Evolutionary conservation across 2,113 vertebrate species (phyloP).

Genomic region (Dermatemys mawii): DNA sequence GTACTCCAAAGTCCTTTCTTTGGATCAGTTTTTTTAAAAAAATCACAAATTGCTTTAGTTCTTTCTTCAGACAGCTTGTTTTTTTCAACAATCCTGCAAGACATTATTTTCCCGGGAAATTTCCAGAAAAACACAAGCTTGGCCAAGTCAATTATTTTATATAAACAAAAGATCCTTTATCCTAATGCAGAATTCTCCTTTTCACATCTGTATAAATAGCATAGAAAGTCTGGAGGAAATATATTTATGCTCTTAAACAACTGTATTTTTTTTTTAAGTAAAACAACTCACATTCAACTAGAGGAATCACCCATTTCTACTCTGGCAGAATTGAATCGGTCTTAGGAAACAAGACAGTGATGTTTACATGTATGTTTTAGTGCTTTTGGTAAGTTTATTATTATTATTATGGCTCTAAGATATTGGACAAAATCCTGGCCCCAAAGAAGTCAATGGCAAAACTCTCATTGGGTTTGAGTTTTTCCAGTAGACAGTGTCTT

Average conservation of each 20-base stretch:
- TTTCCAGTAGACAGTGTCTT: not conserved
- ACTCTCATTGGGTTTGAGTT: not conserved
- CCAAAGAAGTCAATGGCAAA: not conserved
- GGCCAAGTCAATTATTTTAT: not conserved
- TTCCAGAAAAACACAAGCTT: not conserved
- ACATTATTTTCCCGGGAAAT: constrained; percentile 5
- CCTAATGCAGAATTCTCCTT: not conserved
- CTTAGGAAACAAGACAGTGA: not conserved
- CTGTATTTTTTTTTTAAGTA: not conserved
- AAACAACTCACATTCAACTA: not conserved
- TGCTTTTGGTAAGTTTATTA: not conserved
- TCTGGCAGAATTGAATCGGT: not conserved
- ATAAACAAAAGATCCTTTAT: not conserved
- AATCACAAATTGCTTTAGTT: not conserved
- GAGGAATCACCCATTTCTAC: not conserved
- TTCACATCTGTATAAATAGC: not conserved
- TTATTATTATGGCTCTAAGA: not conserved
- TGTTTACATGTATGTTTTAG: not conserved
- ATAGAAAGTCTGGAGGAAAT: not conserved
- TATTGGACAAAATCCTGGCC: not conserved
- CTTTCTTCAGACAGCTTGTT: not conserved
- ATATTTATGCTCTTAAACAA: not conserved
- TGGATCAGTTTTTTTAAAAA: not conserved
- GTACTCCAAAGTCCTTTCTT: not conserved
- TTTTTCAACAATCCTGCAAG: not conserved